phyloP scores from a whole-genome alignment of 2,113 vertebrate species.

The Piprites chloris region DNA sequence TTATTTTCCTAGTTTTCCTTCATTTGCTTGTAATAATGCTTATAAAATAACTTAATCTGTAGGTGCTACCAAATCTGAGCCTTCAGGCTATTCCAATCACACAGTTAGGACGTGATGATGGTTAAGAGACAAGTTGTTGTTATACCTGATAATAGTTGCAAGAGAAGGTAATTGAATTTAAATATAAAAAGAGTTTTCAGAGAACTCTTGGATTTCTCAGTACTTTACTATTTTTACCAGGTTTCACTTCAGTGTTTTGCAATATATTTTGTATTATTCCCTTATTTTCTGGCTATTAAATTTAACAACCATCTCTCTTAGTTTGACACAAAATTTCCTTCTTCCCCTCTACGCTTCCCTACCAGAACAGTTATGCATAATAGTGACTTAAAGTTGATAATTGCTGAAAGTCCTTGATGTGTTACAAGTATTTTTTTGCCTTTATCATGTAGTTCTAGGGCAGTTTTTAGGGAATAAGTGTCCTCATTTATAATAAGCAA shows the following conservation, averaged over 20 bases:
- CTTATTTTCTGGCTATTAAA: neutral
- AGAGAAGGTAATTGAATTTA: neutral
- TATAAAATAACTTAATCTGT: conserved; percentile 29
- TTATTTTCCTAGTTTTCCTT: conserved; percentile 26
- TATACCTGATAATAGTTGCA: neutral
- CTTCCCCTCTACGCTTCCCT: neutral
- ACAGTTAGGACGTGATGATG: conserved; percentile 43
- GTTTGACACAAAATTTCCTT: neutral
- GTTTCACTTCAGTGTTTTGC: neutral
- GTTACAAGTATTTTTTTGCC: neutral
- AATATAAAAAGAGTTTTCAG: neutral
- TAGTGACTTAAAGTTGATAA: neutral
- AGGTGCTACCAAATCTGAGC: conserved; percentile 26
- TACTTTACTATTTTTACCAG: neutral
- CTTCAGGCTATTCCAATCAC: conserved; percentile 16
- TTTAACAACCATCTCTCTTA: neutral
- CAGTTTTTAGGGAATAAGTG: neutral
- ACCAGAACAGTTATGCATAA: neutral
- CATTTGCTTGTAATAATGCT: conserved; percentile 49
- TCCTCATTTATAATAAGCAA: too few relatives aligned
- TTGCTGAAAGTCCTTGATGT: rapidly evolving
- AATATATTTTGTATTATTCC: neutral
- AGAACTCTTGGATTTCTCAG: neutral
- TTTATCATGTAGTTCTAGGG: neutral
- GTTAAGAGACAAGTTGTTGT: neutral